phyloP scores from a whole-genome alignment of 2,797 vertebrate genomes.

The Chromobotia macracanthus region DNA sequence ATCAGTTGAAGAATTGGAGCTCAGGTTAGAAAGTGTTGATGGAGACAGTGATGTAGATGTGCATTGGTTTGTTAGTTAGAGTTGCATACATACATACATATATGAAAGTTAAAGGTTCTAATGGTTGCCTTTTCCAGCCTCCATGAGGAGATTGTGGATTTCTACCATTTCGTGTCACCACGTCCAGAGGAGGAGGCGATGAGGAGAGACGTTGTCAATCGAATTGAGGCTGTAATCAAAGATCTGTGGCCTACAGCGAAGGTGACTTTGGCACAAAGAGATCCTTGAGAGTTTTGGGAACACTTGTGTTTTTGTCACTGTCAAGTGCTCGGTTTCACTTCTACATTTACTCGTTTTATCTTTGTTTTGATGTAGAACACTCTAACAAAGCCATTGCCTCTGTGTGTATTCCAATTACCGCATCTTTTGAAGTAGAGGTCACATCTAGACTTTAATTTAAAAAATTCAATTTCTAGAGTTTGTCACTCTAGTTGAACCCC shows the following conservation, averaged over 20 bases:
- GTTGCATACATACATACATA: too few species aligned
- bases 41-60: too few species aligned
- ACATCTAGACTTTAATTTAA: background rate
- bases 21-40: too few species aligned
- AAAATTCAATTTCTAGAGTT: background rate
- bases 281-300: background rate
- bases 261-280: conserved; percentile 73
- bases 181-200: conserved; percentile 93
- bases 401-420: background rate
- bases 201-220: conserved; percentile 94
- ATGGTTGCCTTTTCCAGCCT: conserved; percentile 74
- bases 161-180: conserved; percentile 97
- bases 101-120: background rate
- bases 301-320: background rate
- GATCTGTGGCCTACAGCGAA: conserved; percentile 94
- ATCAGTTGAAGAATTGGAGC: too few species aligned
- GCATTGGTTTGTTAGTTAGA: too few species aligned
- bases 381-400: background rate
- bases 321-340: background rate
- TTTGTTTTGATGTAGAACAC: background rate
- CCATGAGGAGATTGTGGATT: conserved; percentile 96
- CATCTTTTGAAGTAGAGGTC: background rate
- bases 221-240: conserved; percentile 93
- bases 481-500: background rate
- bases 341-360: background rate